Evolutionary conservation across 2,888 invertebrate species (phyloP).

Genomic region (Brachypalpus laphriformis): DNA sequence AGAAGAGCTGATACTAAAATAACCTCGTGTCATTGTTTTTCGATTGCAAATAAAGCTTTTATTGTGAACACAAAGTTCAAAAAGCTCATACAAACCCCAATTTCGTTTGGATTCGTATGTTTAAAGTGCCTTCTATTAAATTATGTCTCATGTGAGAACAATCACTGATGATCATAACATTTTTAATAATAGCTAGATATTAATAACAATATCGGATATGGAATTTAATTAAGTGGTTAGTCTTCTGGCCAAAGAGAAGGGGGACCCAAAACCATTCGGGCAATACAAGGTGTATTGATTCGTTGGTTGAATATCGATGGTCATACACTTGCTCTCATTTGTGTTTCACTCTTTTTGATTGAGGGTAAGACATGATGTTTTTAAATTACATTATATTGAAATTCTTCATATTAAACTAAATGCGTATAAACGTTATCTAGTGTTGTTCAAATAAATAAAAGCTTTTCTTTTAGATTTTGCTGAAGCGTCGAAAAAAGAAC

Average conservation of each 20-base stretch:
- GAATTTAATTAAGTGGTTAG: neutral
- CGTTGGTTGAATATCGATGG: neutral
- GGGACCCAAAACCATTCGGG: neutral
- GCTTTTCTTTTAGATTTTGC: slow-evolving; percentile 18
- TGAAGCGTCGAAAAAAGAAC: neutral
- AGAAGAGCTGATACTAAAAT: slow-evolving; percentile 68
- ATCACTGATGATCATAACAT: neutral
- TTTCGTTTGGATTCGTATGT: slow-evolving; percentile 27
- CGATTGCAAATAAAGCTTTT: slow-evolving; percentile 67
- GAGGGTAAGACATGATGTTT: neutral
- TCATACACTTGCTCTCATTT: neutral
- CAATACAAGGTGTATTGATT: neutral
- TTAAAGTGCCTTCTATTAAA: slow-evolving; percentile 13
- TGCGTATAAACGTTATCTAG: neutral
- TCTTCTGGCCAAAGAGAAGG: neutral
- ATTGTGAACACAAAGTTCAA: slow-evolving; percentile 55
- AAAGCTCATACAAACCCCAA: slow-evolving; percentile 56
- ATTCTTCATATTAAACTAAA: neutral
- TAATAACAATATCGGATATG: neutral
- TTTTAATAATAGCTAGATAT: neutral
- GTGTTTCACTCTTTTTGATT: neutral
- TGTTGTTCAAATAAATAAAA: slow-evolving; percentile 14
- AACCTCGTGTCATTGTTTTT: slow-evolving; percentile 71
- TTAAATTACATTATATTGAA: neutral
- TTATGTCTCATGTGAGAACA: slow-evolving; percentile 1